Evolutionary conservation across 2,888 invertebrate species (phyloP).

Genomic region (Ischnus inquisitorius): DNA sequence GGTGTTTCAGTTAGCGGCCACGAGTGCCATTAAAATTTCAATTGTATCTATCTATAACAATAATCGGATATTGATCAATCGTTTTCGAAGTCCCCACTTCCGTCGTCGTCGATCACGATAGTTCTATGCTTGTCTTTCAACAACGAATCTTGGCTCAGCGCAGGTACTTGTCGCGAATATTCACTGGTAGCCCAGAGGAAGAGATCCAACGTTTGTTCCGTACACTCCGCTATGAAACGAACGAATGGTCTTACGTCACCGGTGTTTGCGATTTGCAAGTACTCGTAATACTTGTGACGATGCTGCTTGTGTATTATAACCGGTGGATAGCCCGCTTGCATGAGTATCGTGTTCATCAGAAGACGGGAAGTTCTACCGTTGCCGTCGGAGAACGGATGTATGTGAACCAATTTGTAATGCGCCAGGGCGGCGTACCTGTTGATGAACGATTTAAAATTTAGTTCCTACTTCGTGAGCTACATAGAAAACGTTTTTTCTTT

Average conservation of each 20-base stretch:
- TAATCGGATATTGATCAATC: conserved; percentile 69
- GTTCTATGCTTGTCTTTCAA: conserved; percentile 75
- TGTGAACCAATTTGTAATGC: conserved; percentile 98
- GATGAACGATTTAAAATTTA: background rate
- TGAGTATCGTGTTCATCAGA: conserved; percentile 97
- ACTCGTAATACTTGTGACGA: conserved; percentile 94
- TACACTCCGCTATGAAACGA: conserved; percentile 97
- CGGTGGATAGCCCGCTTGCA: conserved; percentile 98
- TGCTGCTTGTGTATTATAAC: conserved; percentile 97
- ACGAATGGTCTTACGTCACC: conserved; percentile 98
- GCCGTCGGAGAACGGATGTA: conserved; percentile 98
- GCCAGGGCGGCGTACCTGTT: conserved; percentile 96
- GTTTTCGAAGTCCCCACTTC: conserved; percentile 76
- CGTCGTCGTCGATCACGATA: conserved; percentile 76
- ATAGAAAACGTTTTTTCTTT: background rate
- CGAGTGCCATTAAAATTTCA: conserved; percentile 21
- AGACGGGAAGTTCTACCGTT: conserved; percentile 98
- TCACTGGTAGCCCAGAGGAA: conserved; percentile 94
- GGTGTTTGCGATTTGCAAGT: conserved; percentile 95
- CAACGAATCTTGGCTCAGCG: conserved; percentile 86
- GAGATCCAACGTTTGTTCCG: conserved; percentile 94
- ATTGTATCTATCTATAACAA: conserved; percentile 36
- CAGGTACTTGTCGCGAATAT: conserved; percentile 89
- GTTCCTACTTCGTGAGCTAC: background rate
- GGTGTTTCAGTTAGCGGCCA: background rate